phyloP scores from a whole-genome alignment of 2,113 vertebrate species.

The Pseudonaja textilis region DNA sequence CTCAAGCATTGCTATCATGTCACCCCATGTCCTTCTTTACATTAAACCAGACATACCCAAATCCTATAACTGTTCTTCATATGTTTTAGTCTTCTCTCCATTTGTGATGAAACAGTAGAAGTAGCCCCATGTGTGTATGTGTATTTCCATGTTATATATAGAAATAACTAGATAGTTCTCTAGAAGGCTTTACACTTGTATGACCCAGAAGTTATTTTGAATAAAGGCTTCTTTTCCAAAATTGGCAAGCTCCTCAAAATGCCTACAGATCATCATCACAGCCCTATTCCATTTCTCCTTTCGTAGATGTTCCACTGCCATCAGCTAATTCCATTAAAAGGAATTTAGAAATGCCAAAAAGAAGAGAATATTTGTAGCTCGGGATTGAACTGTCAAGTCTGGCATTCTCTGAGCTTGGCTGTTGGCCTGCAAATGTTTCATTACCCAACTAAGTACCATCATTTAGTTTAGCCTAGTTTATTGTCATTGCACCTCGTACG shows the following conservation, averaged over 20 bases:
- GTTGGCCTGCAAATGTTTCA: neutral
- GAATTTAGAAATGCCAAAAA: neutral
- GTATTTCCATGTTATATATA: neutral
- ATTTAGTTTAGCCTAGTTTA: no score
- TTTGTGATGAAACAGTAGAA: neutral
- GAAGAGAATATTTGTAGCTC: neutral
- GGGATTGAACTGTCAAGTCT: neutral
- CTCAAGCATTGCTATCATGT: neutral
- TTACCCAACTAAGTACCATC: neutral
- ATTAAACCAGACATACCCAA: neutral
- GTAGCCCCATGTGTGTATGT: neutral
- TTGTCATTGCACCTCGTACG: no score
- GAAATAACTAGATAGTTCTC: neutral
- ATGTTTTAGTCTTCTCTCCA: neutral
- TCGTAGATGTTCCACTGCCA: neutral
- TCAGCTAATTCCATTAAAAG: neutral
- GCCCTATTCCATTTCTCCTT: neutral
- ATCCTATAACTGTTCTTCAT: neutral
- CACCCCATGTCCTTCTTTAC: neutral
- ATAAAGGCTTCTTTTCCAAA: neutral
- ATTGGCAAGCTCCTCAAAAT: neutral
- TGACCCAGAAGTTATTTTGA: slow-evolving; percentile 22
- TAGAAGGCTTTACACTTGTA: neutral
- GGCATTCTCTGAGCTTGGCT: neutral
- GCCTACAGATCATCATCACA: neutral